phyloP scores from a whole-genome alignment of 2,113 vertebrate species.

The Chaenocephalus aceratus region DNA sequence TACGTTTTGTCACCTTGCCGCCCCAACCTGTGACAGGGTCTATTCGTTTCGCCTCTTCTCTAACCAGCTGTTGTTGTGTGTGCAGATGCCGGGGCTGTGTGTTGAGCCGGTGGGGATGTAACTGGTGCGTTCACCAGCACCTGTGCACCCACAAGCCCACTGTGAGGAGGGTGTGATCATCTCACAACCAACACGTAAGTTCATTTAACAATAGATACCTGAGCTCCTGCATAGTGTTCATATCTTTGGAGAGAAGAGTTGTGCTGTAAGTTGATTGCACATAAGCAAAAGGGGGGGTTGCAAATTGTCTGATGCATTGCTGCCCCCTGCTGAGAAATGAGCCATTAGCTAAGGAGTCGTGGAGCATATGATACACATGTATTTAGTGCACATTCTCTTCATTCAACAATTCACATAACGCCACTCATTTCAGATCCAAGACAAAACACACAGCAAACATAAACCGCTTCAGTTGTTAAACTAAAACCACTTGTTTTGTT shows the following conservation, averaged over 20 bases:
- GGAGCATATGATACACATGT: no score
- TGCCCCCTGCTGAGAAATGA: no score
- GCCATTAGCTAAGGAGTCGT: no score
- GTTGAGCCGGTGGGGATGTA: conserved; percentile 94
- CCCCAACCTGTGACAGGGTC: background rate
- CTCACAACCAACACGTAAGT: conserved; percentile 91
- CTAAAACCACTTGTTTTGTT: background rate
- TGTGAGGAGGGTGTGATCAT: conserved; percentile 92
- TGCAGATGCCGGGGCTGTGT: conserved; percentile 94
- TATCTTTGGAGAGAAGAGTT: no score
- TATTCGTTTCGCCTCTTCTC: background rate
- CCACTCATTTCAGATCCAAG: background rate
- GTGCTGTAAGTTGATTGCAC: no score
- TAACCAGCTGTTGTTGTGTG: background rate
- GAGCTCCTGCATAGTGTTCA: no score
- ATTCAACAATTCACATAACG: background rate
- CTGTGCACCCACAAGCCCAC: conserved; percentile 91
- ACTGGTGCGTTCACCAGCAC: conserved; percentile 96
- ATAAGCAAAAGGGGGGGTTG: no score
- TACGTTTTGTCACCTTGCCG: background rate
- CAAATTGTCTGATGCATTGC: no score
- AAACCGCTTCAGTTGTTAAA: background rate
- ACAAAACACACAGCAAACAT: background rate
- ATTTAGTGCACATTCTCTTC: background rate
- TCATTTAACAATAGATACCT: background rate